A percentile compares a stretch with the other conserved stretches of the same genome.
These are phyloP conservation scores for Phoeniculus purpureus DNA, from an alignment of 2,797 vertebrate species.

Conservation along the genomic window DNA sequence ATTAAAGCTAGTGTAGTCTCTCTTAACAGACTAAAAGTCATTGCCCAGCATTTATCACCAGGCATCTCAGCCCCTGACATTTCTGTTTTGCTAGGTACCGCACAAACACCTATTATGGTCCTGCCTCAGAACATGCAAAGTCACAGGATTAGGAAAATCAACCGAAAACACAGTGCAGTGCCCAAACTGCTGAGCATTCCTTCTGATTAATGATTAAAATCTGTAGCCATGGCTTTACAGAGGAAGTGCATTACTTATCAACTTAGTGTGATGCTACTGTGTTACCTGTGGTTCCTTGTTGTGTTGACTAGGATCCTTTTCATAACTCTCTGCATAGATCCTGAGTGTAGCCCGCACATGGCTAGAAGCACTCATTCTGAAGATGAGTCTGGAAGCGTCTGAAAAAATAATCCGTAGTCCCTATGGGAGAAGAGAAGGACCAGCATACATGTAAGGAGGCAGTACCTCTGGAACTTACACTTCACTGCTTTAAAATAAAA, in stretches of 20 bases:
- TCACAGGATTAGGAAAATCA: background rate
- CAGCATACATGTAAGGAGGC: background rate
- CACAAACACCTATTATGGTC: background rate
- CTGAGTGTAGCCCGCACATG: constrained; percentile 87
- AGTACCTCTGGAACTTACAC: background rate
- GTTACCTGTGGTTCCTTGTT: constrained; percentile 93
- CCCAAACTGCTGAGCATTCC: background rate
- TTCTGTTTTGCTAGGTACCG: background rate
- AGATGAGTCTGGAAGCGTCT: constrained; percentile 90
- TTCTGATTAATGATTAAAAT: background rate
- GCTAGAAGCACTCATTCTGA: constrained; percentile 93
- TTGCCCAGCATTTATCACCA: background rate
- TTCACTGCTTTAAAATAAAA: background rate
- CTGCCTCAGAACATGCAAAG: background rate
- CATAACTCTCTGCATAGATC: constrained; percentile 95
- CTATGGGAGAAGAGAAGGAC: constrained; percentile 69
- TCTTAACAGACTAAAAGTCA: background rate
- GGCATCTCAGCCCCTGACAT: background rate
- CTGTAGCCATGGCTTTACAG: background rate
- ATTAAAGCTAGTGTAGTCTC: background rate
- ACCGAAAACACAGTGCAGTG: background rate
- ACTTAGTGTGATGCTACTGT: background rate
- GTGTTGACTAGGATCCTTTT: constrained; percentile 91
- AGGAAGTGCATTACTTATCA: background rate
- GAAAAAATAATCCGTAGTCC: constrained; percentile 92